Percentiles rank a stretch among this genome's conserved stretches.
Conservation (phyloP, 2,797 vertebrate species). For the Lacerta agilis region DNA sequence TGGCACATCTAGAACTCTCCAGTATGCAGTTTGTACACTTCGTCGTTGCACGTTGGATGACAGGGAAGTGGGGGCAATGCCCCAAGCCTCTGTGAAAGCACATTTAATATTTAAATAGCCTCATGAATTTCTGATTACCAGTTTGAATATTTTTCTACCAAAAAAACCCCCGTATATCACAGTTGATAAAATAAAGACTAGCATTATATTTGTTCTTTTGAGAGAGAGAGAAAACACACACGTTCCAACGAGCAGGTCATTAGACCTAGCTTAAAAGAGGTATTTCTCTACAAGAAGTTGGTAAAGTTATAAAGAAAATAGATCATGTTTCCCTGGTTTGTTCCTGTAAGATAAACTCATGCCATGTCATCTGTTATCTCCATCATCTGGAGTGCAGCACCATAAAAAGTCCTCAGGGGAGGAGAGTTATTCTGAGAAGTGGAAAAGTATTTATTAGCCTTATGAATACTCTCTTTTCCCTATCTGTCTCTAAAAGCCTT, state of each 20-base stretch:
- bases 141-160: constrained; percentile 21
- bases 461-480: constrained; percentile 17
- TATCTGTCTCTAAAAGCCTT: constrained; percentile 39
- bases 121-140: neutral
- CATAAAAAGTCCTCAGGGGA: neutral
- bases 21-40: constrained; percentile 19
- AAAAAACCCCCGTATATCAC: neutral
- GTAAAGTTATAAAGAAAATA: neutral
- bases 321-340: constrained; percentile 11
- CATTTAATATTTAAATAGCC: constrained; percentile 23
- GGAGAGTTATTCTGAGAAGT: neutral
- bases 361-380: constrained; percentile 28
- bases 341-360: constrained; percentile 31
- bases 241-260: neutral
- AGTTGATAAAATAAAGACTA: neutral
- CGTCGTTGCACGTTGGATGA: neutral
- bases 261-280: constrained; percentile 19
- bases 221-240: too few species aligned
- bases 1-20: neutral
- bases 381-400: neutral
- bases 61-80: constrained; percentile 8
- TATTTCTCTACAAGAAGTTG: constrained; percentile 47
- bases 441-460: constrained; percentile 25
- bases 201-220: constrained; percentile 36
- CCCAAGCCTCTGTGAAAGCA: constrained; percentile 36